phyloP scores from a whole-genome alignment of 2,797 vertebrate species.

The Crenuchus spilurus region DNA sequence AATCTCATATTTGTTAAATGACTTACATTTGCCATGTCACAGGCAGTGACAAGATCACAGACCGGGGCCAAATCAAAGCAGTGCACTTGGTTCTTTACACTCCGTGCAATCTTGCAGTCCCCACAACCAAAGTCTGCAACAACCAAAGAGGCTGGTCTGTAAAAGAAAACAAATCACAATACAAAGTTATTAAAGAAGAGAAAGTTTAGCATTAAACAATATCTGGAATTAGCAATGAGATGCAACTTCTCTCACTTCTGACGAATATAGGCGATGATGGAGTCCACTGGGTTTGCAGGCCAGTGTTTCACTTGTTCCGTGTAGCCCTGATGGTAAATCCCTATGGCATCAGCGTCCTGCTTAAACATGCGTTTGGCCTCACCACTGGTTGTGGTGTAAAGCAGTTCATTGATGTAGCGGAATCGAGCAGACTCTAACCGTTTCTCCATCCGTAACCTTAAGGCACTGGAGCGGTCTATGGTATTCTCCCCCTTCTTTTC shows the following conservation, averaged over 20 bases:
- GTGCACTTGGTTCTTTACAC: constrained; percentile 88
- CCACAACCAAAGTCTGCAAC: constrained; percentile 96
- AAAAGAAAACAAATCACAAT: background rate
- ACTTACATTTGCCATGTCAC: constrained; percentile 91
- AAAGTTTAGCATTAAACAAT: background rate
- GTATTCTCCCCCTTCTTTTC: constrained; percentile 18
- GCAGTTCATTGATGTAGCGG: constrained; percentile 88
- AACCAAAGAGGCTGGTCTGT: constrained; percentile 83
- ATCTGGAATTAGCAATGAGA: background rate
- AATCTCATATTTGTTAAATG: too few relatives aligned
- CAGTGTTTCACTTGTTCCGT: constrained; percentile 85
- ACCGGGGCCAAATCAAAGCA: constrained; percentile 88
- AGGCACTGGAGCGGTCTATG: constrained; percentile 64
- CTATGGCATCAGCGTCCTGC: constrained; percentile 84
- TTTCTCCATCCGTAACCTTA: constrained; percentile 85
- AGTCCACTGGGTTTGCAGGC: constrained; percentile 86
- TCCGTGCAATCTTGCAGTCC: constrained; percentile 87
- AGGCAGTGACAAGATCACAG: constrained; percentile 85
- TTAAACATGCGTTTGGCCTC: constrained; percentile 83
- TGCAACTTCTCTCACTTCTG: constrained; percentile 74
- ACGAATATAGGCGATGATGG: constrained; percentile 81
- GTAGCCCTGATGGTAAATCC: constrained; percentile 89
- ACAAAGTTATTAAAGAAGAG: background rate
- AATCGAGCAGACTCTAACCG: constrained; percentile 87
- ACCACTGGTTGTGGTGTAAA: constrained; percentile 83